Evolutionary conservation across 2,797 vertebrate genomes (phyloP).

Genomic region (Clarias laeviceps): DNA sequence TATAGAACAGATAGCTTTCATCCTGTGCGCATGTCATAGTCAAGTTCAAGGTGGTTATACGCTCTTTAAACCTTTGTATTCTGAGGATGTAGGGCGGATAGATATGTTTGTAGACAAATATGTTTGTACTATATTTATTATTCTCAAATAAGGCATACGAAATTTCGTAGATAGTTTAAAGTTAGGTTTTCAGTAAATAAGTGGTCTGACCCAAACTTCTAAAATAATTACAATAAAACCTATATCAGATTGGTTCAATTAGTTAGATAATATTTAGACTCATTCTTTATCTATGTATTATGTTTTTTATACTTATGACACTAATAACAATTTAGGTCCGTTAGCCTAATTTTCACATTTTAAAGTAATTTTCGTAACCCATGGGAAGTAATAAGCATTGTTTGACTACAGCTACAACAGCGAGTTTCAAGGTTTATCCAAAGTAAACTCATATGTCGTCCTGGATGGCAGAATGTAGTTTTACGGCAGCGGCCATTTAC

Average conservation of each 20-base stretch:
- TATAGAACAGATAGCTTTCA: not conserved
- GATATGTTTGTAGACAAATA: not conserved
- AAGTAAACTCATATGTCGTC: not conserved
- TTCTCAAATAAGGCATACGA: not conserved
- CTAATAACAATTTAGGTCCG: not conserved
- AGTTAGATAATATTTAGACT: not conserved
- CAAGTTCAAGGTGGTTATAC: conserved; percentile 77
- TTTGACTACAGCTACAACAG: not conserved
- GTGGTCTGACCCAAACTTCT: no score
- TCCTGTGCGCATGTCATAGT: conserved; percentile 74
- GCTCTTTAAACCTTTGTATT: conserved; percentile 67
- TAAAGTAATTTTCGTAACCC: not conserved
- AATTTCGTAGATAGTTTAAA: not conserved
- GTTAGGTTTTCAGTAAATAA: not conserved
- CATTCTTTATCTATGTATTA: not conserved
- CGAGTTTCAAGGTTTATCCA: not conserved
- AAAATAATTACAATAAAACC: no score
- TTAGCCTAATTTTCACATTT: not conserved
- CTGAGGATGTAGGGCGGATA: not conserved
- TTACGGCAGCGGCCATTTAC: not conserved
- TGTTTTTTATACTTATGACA: not conserved
- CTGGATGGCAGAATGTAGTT: not conserved
- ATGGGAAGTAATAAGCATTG: no score
- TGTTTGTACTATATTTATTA: not conserved
- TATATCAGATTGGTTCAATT: not conserved